Base-by-base conservation (phyloP, 2,113 vertebrate species). In the Nematolebias whitei region DNA sequence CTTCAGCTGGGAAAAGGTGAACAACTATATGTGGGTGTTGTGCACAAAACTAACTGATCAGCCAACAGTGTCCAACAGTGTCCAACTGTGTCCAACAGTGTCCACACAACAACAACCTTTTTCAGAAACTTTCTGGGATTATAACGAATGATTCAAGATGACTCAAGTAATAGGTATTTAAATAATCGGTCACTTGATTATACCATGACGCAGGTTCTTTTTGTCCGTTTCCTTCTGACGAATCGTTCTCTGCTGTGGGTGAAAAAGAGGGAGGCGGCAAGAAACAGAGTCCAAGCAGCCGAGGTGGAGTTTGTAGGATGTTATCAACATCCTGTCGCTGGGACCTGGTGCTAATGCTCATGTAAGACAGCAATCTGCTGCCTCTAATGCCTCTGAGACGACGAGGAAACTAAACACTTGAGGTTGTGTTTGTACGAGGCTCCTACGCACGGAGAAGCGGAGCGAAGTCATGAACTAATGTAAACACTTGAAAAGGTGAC, bases 281-380 rank as follows among this genome's bases (percentile, higher is more conserved):
- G 32, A 45, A 40, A 62, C 18, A 48, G 23, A 43, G 20, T 23
- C 65, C 14, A 49, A 22, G 9, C 1, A 35, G 58, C 54, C 74
- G 71, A 80, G 61, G 59, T 47, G 63, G 59, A 71, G 64, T 73
- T 83, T 64, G 32, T 50, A 64, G 60, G 73, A 88, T 83, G 56
- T 82, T 80, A 84, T 88, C 80, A 78, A 74, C 80, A 83, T 87
- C 85, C 87, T 82, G 85, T 70, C 76, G 74, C 68, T 76, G 61
- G 78, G 83, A 87, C 71, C 83, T 87, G 80, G 48, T 72, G 55
- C 53, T 66, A 73, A 78, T 71, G 74, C 35, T 74, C 78, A 78
- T 84, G 71, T 66, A 51, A 78, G 72, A 83, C 62, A 78, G 54
- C 56, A 45, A 71, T 62, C 70, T 79, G 40, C 19, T 76, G 74